A percentile compares a stretch with the other conserved stretches of the same genome.
Evolutionary conservation across 37 sponge, comb jelly and placozoan species (phyloP).

Genomic region (Geodia barretti): DNA sequence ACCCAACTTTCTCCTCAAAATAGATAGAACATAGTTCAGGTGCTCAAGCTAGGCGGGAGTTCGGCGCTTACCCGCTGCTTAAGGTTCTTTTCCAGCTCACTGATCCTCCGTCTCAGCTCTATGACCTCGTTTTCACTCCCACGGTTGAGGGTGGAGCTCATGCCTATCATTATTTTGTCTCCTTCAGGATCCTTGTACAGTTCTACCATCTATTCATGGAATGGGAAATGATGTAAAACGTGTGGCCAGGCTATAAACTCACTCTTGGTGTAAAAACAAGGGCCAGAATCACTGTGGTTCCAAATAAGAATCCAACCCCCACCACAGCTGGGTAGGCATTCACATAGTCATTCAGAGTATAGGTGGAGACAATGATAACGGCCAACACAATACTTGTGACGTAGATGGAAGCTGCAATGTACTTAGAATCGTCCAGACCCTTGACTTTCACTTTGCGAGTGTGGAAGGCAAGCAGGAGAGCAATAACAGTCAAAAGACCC

Average conservation of each 20-base stretch:
- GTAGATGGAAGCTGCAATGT: constrained; percentile 38
- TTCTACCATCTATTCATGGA: constrained; percentile 5
- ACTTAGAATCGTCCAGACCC: constrained; percentile 32
- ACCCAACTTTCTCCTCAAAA: too few species aligned
- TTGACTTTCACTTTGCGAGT: constrained; percentile 36
- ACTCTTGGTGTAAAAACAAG: constrained; percentile 33
- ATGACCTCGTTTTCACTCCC: too few species aligned
- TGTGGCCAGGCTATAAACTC: neutral
- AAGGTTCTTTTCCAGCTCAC: too few species aligned
- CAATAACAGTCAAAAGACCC: too few species aligned
- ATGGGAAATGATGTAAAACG: neutral
- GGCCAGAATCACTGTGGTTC: constrained; percentile 16
- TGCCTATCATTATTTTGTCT: too few species aligned
- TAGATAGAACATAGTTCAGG: too few species aligned
- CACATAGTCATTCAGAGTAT: constrained; percentile 6
- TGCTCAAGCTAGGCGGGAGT: too few species aligned
- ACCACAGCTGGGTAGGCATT: constrained; percentile 1
- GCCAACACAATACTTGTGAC: constrained; percentile 15
- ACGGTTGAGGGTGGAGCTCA: too few species aligned
- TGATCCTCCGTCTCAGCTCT: too few species aligned
- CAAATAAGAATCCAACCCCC: neutral
- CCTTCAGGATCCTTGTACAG: constrained; percentile 40
- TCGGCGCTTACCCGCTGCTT: too few species aligned
- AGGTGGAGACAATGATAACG: neutral
- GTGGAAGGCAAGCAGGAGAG: constrained; percentile 26